Base-by-base conservation (phyloP, 1,140 invertebrate species). In the Aradophagus sp. region DNA sequence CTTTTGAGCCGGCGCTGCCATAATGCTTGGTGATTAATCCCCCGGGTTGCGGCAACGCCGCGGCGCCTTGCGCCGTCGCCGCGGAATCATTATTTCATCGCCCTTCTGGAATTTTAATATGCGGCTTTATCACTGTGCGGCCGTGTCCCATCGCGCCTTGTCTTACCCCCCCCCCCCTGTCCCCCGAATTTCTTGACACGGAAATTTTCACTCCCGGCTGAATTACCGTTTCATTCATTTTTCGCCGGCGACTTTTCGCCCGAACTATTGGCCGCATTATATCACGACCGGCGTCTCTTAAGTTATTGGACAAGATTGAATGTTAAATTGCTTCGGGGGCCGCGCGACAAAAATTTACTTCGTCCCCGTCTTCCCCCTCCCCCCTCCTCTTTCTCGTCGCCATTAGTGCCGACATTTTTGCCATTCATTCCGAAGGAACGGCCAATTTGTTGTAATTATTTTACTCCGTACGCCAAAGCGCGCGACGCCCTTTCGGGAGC, bases 1-100 rank as follows among this genome's bases (percentile, higher is more conserved):
- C 78, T 78, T 82, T 79, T 79, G 78, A 80, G 63, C 44, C 71
- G 65, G 66, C 71, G 61, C 68, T 74, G 72, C 77, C 73, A 80
- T 81, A 83, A 81, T 81, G 76, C 77, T 66, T 71, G 72, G 77
- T 81, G 79, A 83, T 83, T 83, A 83, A 83, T 83, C 81, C 80
- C 75, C 65, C 68, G 72, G 80, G 72, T 16, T 65, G 32, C 65
- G 61, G 59, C 73, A 74, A 74, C 75, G 74, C 72, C 73, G 29
- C 61, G 56, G 66, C 55, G 48, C 59, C 68, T 71, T 61, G 47
- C 47, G 32, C 67, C 58, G 47, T 58, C 52, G 35, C 66, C 26
- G 7, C 39, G 27, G 59, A 68, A 81, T 80, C 77, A 77, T 75
- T 81, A 79, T 79, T 81, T 70, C 63, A 77, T 45, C 45, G 26